Evolutionary conservation across 2,797 vertebrate genomes (phyloP), one percentile per base, ranked within the genome.

Genomic region (Enteromius trimaculatus): DNA sequence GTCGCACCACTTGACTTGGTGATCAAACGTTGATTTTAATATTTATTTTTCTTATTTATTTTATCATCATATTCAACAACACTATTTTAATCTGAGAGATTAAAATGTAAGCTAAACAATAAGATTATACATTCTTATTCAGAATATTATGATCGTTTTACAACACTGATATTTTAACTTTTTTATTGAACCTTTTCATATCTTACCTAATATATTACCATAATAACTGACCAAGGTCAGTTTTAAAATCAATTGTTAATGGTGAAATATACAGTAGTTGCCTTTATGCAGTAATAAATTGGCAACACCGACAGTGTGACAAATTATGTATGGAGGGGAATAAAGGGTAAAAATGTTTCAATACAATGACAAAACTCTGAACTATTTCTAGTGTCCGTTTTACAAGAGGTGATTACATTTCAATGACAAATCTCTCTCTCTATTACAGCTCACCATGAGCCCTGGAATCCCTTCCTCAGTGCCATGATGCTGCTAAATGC

Each of bases 401-500:
- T 64, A 81, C 62, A 86, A 86, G 74, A 70, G 42, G 49, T 51
- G 82, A 83, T 76, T 69, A 79, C 39, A 79, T 78, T 85, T 78
- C 71, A 82, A 16, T 77, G 82, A 68, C 64, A 81, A 68, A 72
- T 83, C 65, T 66, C 42, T 68, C 69, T 80, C 77, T 65, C 84
- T 44, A 31, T 51, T 49, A 26, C 77, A 34, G 76, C 66, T 55
- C 29, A 66, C 47, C 66, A 79, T 70, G 58, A 76, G 69, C 29
- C 53, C 71, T 37, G 72, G 75, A 66, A 80, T 47, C 62, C 62
- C 49, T 68, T 70, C 60, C 78, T 76, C 68, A 79, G 55, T 75
- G 62, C 44, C 64, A 81, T 51, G 80, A 83, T 85, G 83, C 77
- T 65, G 74, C 83, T 86, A 77, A 84, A 88, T 85, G 62, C 83